Evolutionary conservation across 1,140 invertebrate genomes (phyloP).

Genomic region (Andrena cerasifolii): DNA sequence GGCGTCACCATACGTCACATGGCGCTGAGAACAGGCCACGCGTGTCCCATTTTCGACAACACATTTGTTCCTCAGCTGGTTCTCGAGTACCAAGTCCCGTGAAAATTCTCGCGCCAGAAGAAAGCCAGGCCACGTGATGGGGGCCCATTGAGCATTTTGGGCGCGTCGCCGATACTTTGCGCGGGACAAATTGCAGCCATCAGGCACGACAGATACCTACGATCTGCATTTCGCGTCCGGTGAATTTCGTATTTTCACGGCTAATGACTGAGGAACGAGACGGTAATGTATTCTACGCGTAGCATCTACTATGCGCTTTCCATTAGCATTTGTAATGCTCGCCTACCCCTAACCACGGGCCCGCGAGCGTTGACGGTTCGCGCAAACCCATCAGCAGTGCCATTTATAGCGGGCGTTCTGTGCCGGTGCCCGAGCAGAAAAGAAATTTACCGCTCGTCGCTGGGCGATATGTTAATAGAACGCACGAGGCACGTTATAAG

Average conservation of each 20-base stretch:
- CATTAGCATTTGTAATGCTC: constrained; percentile 81
- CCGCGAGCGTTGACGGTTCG: constrained; percentile 63
- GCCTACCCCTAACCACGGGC: constrained; percentile 67
- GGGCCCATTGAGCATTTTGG: neutral
- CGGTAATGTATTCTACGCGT: constrained; percentile 80
- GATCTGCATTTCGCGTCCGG: constrained; percentile 52
- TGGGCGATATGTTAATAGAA: constrained; percentile 66
- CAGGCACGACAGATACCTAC: constrained; percentile 30
- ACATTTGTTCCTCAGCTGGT: too few species aligned
- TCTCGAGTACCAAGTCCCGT: too few species aligned
- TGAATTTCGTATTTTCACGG: constrained; percentile 78
- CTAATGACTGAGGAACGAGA: constrained; percentile 80
- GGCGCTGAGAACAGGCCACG: too few species aligned
- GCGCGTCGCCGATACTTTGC: neutral
- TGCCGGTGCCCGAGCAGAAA: constrained; percentile 42
- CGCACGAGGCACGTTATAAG: constrained; percentile 24
- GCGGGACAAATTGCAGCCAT: constrained; percentile 16
- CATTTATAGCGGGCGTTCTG: constrained; percentile 74
- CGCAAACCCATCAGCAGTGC: constrained; percentile 75
- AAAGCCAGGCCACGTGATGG: too few species aligned
- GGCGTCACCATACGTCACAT: too few species aligned
- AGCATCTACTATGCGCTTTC: constrained; percentile 78
- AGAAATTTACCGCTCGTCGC: constrained; percentile 65
- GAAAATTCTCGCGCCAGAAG: too few species aligned
- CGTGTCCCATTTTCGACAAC: too few species aligned